phyloP scores from a whole-genome alignment of 2,888 invertebrate genomes.

The Altica lythri region DNA sequence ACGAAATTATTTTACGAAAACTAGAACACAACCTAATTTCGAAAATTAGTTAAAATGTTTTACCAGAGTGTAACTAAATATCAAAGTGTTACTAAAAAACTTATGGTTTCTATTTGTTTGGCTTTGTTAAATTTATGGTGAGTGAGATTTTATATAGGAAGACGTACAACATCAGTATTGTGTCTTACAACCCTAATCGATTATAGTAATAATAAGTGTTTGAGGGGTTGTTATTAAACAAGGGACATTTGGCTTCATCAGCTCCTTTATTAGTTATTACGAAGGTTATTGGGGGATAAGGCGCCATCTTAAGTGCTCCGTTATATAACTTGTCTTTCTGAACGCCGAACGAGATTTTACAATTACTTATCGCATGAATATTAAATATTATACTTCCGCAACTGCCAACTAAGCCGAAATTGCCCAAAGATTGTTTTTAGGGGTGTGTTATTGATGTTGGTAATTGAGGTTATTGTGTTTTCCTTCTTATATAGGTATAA shows the following conservation, averaged over 20 bases:
- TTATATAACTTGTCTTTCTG: conserved; percentile 33
- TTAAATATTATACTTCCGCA: conserved; percentile 38
- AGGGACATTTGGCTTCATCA: conserved; percentile 56
- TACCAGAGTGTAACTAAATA: too few relatives aligned
- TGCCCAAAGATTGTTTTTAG: conserved; percentile 35
- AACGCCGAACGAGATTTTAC: conserved; percentile 22
- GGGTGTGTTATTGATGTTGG: conserved; percentile 1
- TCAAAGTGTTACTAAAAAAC: too few relatives aligned
- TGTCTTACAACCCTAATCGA: conserved; percentile 46
- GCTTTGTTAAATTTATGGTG: too few relatives aligned
- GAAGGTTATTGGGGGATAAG: conserved; percentile 46
- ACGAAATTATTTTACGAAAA: too few relatives aligned
- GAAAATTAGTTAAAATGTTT: too few relatives aligned
- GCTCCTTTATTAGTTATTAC: conserved; percentile 55
- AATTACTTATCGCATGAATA: conserved; percentile 44
- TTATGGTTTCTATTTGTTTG: too few relatives aligned
- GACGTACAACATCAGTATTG: conserved; percentile 36
- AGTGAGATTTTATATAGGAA: background rate
- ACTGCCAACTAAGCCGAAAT: conserved; percentile 41
- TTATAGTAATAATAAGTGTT: conserved; percentile 50
- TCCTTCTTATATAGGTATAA: too few relatives aligned
- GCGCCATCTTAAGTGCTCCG: conserved; percentile 39
- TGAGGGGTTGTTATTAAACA: conserved; percentile 53
- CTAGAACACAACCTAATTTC: too few relatives aligned
- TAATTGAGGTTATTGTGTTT: conserved; percentile 6